Conservation (phyloP, 2,113 vertebrate genomes). For the Platichthys stellatus region DNA sequence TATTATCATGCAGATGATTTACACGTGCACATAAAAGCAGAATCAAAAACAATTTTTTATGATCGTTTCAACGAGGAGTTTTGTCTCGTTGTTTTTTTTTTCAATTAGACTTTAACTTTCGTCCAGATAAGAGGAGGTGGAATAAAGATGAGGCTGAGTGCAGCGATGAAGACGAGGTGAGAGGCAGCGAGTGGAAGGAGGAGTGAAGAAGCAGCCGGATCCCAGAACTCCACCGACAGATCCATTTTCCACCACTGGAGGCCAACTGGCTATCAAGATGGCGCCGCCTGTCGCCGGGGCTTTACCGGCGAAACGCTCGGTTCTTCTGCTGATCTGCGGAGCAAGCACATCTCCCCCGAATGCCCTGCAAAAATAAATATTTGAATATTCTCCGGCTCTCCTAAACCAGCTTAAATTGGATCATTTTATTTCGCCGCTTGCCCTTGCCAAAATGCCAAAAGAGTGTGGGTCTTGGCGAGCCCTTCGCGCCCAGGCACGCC, state of each 20-base stretch:
- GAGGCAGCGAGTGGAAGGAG: slow-evolving; percentile 37
- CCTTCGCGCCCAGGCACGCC: slow-evolving; percentile 69
- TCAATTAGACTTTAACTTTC: slow-evolving; percentile 28
- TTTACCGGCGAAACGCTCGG: slow-evolving; percentile 62
- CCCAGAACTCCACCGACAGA: slow-evolving; percentile 62
- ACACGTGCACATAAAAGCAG: slow-evolving; percentile 30
- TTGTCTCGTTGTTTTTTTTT: slow-evolving; percentile 24
- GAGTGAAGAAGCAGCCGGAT: slow-evolving; percentile 43
- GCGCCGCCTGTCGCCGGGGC: slow-evolving; percentile 44
- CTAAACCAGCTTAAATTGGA: slow-evolving; percentile 87
- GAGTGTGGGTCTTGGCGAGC: slow-evolving; percentile 84
- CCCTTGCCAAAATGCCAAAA: slow-evolving; percentile 87
- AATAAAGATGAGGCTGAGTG: neutral
- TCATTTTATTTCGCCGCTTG: slow-evolving; percentile 82
- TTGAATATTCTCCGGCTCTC: slow-evolving; percentile 85
- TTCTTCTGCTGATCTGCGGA: slow-evolving; percentile 70
- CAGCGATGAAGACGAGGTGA: slow-evolving; percentile 29
- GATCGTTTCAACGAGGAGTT: slow-evolving; percentile 8
- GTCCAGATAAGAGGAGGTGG: slow-evolving; percentile 21
- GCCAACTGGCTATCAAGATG: slow-evolving; percentile 82
- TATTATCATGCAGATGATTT: slow-evolving; percentile 47
- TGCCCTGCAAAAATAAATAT: slow-evolving; percentile 85
- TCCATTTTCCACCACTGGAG: slow-evolving; percentile 76
- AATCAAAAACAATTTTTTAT: slow-evolving; percentile 38
- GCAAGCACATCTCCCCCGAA: slow-evolving; percentile 68